A percentile compares a stretch with the other conserved stretches of the same genome.
These are phyloP conservation scores for Trochalopteron elliotii DNA, from an alignment of 2,113 vertebrate genomes.

Conservation along the genomic window DNA sequence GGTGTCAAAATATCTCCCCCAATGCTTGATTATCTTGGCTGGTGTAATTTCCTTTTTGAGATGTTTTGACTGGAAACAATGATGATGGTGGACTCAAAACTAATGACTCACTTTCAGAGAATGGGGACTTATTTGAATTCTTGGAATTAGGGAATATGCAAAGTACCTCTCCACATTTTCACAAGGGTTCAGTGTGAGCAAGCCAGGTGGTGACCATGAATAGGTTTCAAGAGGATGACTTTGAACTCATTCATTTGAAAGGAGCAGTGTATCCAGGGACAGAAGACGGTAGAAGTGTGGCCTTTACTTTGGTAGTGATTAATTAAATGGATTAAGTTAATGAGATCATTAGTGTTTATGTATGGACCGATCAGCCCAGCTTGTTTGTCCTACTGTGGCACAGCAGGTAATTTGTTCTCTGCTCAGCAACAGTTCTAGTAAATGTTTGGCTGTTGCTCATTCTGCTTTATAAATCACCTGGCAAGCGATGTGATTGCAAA, in stretches of 20 bases:
- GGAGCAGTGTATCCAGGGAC: background rate
- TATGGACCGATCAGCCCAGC: background rate
- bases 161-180: background rate
- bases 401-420: background rate
- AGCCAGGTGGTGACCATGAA: background rate
- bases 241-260: background rate
- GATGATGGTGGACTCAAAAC: background rate
- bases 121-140: background rate
- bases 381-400: background rate
- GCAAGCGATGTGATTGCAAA: background rate
- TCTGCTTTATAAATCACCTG: background rate
- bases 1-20: conserved; percentile 25
- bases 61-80: conserved; percentile 53
- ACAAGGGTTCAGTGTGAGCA: background rate
- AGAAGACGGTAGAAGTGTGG: background rate
- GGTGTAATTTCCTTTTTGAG: conserved; percentile 30
- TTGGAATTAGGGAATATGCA: background rate
- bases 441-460: background rate
- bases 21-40: conserved; percentile 40
- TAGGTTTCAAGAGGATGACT: background rate
- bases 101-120: conserved; percentile 5
- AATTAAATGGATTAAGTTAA: background rate
- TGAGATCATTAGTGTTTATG: background rate
- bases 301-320: background rate
- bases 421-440: background rate